Percentiles rank a stretch among this genome's conserved stretches.
Conservation (phyloP, 2,797 vertebrate species). For the Poeciliopsis paucimaculata region DNA sequence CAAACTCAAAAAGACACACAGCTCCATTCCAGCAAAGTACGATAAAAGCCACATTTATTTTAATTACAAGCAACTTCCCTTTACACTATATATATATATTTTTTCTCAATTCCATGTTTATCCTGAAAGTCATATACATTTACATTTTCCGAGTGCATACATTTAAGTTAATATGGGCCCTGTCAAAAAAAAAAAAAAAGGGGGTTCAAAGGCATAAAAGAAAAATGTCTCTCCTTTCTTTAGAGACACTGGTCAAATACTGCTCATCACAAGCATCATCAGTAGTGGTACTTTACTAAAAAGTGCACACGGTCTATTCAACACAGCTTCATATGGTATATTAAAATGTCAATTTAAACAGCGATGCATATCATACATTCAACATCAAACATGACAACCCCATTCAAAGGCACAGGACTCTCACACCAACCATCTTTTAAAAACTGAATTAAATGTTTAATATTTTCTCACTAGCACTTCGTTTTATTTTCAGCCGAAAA, state of each 20-base stretch:
- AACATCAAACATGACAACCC: conserved; percentile 93
- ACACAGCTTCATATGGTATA: conserved; percentile 84
- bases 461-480: conserved; percentile 68
- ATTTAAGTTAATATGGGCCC: conserved; percentile 54
- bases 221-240: conserved; percentile 76
- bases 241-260: conserved; percentile 81
- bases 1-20: conserved; percentile 58
- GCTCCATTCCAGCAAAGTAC: conserved; percentile 67
- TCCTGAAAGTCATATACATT: conserved; percentile 73
- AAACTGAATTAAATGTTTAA: conserved; percentile 60
- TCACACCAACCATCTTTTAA: conserved; percentile 84
- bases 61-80: conserved; percentile 88
- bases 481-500: conserved; percentile 78
- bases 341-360: conserved; percentile 85
- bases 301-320: conserved; percentile 86
- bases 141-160: conserved; percentile 85
- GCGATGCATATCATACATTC: conserved; percentile 90
- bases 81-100: conserved; percentile 70
- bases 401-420: conserved; percentile 93
- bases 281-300: conserved; percentile 90
- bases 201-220: conserved; percentile 65
- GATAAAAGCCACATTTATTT: conserved; percentile 91
- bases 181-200: conserved; percentile 53
- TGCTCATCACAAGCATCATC: conserved; percentile 87
- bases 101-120: conserved; percentile 64